A percentile compares a stretch with the other conserved stretches of the same genome.
These are phyloP conservation scores for Cossypha heuglini DNA, from an alignment of 2,797 vertebrate genomes.

Conservation along the genomic window DNA sequence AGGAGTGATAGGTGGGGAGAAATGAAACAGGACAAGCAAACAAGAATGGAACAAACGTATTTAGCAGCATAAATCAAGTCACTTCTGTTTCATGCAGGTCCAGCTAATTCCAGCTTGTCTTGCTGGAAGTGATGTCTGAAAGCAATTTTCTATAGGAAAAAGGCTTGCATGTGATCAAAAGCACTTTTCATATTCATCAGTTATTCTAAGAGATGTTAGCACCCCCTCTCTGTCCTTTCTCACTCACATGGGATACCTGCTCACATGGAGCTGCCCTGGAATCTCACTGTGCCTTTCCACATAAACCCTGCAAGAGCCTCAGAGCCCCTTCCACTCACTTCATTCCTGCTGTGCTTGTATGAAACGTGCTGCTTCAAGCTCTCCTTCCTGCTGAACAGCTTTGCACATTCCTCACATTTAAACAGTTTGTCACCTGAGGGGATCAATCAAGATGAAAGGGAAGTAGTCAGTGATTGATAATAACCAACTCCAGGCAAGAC, in stretches of 20 bases:
- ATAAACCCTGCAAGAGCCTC: neutral
- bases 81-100: neutral
- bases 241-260: neutral
- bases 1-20: neutral
- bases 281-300: neutral
- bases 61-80: neutral
- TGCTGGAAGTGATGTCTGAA: neutral
- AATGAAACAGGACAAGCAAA: neutral
- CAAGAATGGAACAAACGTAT: neutral
- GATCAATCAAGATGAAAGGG: neutral
- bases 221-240: neutral
- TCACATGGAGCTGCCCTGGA: neutral
- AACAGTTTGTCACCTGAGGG: conserved; percentile 92
- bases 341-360: conserved; percentile 96
- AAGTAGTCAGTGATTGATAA: neutral
- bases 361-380: conserved; percentile 98
- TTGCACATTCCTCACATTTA: conserved; percentile 96
- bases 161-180: neutral
- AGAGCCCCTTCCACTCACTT: conserved; percentile 73
- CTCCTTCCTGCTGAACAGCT: conserved; percentile 97
- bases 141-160: neutral
- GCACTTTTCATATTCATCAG: neutral
- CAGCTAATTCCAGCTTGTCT: neutral
- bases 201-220: neutral
- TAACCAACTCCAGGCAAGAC: neutral